phyloP scores from a whole-genome alignment of 2,888 invertebrate species.

The Agonopterix arenella region DNA sequence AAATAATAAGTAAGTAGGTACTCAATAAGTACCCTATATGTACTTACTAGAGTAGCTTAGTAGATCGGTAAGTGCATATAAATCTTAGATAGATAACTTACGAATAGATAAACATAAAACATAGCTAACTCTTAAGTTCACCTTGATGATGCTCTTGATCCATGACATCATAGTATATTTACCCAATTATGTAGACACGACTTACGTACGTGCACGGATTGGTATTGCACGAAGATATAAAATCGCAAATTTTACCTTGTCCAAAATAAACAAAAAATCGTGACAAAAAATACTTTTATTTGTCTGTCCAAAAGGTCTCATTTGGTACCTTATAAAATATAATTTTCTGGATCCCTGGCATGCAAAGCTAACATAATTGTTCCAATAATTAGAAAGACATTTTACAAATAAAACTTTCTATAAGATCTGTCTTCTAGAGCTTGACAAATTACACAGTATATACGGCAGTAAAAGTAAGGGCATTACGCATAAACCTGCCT shows the following conservation, averaged over 20 bases:
- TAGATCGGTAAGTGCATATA: no score
- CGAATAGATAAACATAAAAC: no score
- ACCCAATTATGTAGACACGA: slow-evolving; percentile 5
- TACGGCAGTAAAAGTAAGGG: slow-evolving; percentile 25
- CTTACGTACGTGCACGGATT: background rate
- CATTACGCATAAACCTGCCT: slow-evolving; percentile 9
- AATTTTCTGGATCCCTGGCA: no score
- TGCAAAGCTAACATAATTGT: no score
- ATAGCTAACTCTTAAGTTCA: slow-evolving; percentile 1
- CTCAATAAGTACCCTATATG: no score
- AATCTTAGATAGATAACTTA: no score
- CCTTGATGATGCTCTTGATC: slow-evolving; percentile 15
- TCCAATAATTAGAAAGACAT: no score
- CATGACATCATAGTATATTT: slow-evolving; percentile 15
- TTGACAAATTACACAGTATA: slow-evolving; percentile 27
- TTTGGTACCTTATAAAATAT: no score
- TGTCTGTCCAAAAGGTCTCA: no score
- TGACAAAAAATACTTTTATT: slow-evolving; percentile 10
- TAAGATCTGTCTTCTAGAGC: slow-evolving; percentile 29
- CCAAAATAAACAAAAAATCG: slow-evolving; percentile 6
- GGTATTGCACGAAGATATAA: no score
- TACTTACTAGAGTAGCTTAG: no score
- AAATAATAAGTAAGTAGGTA: no score
- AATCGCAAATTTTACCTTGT: background rate
- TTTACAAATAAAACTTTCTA: slow-evolving; percentile 13